Base-by-base conservation (phyloP, 2,113 vertebrate genomes). In the Macquaria ambigua region DNA sequence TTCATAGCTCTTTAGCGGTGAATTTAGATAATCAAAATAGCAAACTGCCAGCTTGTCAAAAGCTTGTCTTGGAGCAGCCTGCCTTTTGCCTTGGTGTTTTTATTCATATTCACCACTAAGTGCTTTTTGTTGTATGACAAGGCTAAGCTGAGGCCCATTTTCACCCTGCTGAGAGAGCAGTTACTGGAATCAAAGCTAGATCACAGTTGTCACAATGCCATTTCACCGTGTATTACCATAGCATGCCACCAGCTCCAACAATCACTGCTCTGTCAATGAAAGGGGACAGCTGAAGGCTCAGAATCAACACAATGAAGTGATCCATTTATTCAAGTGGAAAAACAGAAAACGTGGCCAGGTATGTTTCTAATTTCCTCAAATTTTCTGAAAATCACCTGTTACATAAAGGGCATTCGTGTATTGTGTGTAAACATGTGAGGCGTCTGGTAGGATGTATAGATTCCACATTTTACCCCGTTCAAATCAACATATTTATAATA, bases 21-120 rank as follows among this genome's bases (percentile, higher is more conserved):
- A 92, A 90, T 93, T 92, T 92, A 91, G 87, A 92, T 93, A 86
- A 94, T 94, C 90, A 90, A 92, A 92, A 90, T 93, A 92, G 93
- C 93, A 79, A 61, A 68, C 48, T 21, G 87, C 93, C 93, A 93
- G 90, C 79, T 88, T 90, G 86, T 93, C 92, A 92, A 91, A 89
- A 82, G 56, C 85, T 86, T 71, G 82, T 90, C 77, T 88, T 69
- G 43, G 82, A 87, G 78, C 72, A 76, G 86, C 46, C 61, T 68
- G 63, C 73, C 75, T 80, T 83, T 79, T 87, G 82, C 82, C 73
- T 83, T 79, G 74, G 74, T 83, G 37, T 89, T 92, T 91, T 90
- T 92, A 92, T 91, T 93, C 85, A 87, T 90, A 90, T 91, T 94
- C 62, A 39, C 74, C 85, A 64, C 91, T 94, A 93, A 95, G 93